phyloP scores from a whole-genome alignment of 2,113 vertebrate genomes.

The Urocynchramus pylzowi region DNA sequence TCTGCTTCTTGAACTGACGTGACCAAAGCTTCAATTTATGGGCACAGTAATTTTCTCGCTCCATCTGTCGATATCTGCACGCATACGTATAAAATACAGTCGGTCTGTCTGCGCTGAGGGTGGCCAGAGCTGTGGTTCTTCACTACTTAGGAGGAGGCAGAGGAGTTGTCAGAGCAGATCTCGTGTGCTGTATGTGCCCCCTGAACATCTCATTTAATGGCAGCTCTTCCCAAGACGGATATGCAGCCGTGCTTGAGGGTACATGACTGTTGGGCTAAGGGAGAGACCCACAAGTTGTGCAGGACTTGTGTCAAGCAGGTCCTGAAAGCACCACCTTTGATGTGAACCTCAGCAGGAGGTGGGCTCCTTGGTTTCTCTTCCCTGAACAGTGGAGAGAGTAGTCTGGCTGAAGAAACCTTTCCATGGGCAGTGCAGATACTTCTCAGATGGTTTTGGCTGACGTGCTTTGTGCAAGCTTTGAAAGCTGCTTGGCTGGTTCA shows the following conservation, averaged over 20 bases:
- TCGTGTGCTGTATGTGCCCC: not conserved
- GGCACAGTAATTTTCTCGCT: constrained; percentile 41
- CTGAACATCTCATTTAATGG: not conserved
- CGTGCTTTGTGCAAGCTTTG: not conserved
- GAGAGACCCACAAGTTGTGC: not conserved
- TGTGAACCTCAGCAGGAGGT: not conserved
- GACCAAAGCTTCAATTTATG: constrained; percentile 44
- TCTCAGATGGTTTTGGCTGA: not conserved
- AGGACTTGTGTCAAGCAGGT: not conserved
- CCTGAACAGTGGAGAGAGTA: not conserved
- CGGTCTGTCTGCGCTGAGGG: fast-evolving
- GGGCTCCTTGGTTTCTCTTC: not conserved
- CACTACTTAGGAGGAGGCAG: not conserved
- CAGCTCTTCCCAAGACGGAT: not conserved
- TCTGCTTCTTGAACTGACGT: constrained; percentile 41
- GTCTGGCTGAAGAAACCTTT: not conserved
- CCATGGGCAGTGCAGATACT: not conserved
- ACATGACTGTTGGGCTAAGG: not conserved
- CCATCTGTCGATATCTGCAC: constrained; percentile 24
- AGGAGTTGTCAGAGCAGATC: not conserved
- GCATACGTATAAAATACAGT: not conserved
- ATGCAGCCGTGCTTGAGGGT: fast-evolving
- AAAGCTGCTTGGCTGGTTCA: not conserved
- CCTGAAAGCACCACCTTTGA: not conserved
- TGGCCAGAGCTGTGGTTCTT: not conserved